Evolutionary conservation across 1,140 invertebrate genomes (phyloP).

Genomic region (Drosophila nebulosa): DNA sequence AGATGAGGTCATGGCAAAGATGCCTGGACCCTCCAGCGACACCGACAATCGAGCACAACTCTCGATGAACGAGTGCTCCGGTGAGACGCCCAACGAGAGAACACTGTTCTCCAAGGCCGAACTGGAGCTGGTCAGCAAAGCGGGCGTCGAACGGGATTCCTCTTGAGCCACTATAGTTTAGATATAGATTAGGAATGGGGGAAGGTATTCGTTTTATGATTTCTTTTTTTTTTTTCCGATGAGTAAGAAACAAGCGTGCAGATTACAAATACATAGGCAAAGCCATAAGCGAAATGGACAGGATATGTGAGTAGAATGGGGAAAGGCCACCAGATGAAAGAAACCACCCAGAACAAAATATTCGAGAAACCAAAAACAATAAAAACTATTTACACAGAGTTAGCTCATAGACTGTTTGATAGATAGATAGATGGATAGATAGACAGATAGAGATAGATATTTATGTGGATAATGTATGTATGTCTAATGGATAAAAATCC

Average conservation of each 20-base stretch:
- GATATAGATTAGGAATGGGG: slow-evolving; percentile 31
- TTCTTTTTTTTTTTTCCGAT: slow-evolving; percentile 4
- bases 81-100: slow-evolving; percentile 88
- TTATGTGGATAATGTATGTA: neutral
- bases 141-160: slow-evolving; percentile 92
- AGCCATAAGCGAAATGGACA: neutral
- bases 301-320: neutral
- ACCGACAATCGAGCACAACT: slow-evolving; percentile 92
- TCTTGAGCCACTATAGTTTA: slow-evolving; percentile 83
- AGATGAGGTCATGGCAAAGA: slow-evolving; percentile 75
- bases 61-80: slow-evolving; percentile 91
- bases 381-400: slow-evolving; percentile 29
- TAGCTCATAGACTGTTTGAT: neutral
- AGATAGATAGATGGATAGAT: slow-evolving; percentile 1
- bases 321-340: neutral
- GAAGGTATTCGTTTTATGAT: slow-evolving; percentile 34
- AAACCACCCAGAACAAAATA: neutral
- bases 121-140: slow-evolving; percentile 86
- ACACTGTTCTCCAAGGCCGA: slow-evolving; percentile 81
- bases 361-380: slow-evolving; percentile 10
- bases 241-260: neutral
- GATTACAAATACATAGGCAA: neutral
- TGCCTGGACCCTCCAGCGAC: slow-evolving; percentile 86
- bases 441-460: slow-evolving; percentile 42
- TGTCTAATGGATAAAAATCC: neutral